Percentiles rank a stretch among this genome's conserved stretches.
phyloP scores from a whole-genome alignment of 1,140 invertebrate species.

The Amyelois transitella region DNA sequence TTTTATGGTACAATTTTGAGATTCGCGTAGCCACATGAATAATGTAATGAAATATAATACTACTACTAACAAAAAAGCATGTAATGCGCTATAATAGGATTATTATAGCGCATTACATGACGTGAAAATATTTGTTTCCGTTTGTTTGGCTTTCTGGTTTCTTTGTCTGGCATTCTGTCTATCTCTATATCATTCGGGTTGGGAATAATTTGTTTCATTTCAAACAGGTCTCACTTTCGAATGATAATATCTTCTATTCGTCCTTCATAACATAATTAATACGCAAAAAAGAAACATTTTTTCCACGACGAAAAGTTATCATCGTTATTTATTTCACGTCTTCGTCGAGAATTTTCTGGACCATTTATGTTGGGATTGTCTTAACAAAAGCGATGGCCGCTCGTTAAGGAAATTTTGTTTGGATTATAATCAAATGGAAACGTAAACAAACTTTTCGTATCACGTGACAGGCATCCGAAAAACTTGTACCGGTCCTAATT shows the following conservation, averaged over 20 bases:
- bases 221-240: too few relatives aligned
- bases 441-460: constrained; percentile 59
- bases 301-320: background rate
- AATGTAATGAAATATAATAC: too few relatives aligned
- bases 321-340: background rate
- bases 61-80: too few relatives aligned
- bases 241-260: background rate
- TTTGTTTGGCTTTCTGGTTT: too few relatives aligned
- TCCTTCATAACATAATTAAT: background rate
- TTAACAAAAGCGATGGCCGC: constrained; percentile 9
- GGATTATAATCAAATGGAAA: constrained; percentile 61
- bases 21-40: too few relatives aligned
- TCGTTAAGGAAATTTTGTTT: constrained; percentile 42
- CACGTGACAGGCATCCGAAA: constrained; percentile 51
- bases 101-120: too few relatives aligned
- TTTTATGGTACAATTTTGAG: too few relatives aligned
- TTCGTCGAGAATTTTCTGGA: background rate
- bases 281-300: background rate
- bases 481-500: constrained; percentile 55
- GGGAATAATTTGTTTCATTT: too few relatives aligned
- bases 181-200: too few relatives aligned
- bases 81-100: too few relatives aligned
- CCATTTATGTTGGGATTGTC: background rate
- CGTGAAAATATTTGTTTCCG: too few relatives aligned
- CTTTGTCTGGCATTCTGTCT: too few relatives aligned